Evolutionary conservation across 2,888 invertebrate species (phyloP).

Genomic region (Macaria notata): DNA sequence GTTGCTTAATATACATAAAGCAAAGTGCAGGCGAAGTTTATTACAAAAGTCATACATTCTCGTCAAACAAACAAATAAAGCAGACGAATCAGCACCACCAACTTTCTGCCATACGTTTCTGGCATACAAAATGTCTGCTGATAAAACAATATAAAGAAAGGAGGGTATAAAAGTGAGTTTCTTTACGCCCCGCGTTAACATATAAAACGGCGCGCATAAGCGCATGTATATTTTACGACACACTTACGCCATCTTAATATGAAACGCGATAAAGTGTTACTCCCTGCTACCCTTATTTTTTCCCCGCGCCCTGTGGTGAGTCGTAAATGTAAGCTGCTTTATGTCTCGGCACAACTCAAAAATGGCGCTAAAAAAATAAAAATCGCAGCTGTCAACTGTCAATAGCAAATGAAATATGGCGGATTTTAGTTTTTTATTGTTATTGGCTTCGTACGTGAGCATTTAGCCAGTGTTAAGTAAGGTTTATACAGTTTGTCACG

Average conservation of each 20-base stretch:
- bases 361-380: constrained; percentile 20
- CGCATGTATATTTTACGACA: constrained; percentile 40
- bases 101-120: constrained; percentile 18
- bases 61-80: constrained; percentile 6
- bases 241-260: constrained; percentile 47
- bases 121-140: constrained; percentile 27
- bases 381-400: constrained; percentile 24
- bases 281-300: constrained; percentile 24
- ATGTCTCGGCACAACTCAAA: constrained; percentile 20
- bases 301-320: constrained; percentile 22
- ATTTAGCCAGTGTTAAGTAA: not conserved
- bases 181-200: constrained; percentile 26
- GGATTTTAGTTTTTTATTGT: constrained; percentile 1
- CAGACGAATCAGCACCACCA: constrained; percentile 18
- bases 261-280: constrained; percentile 42
- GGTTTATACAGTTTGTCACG: not conserved
- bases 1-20: constrained; percentile 15
- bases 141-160: constrained; percentile 34
- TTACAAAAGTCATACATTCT: constrained; percentile 9
- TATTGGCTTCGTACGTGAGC: not conserved
- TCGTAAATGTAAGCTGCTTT: constrained; percentile 27
- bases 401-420: constrained; percentile 14
- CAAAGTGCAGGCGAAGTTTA: constrained; percentile 7
- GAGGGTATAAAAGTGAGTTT: constrained; percentile 23
- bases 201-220: constrained; percentile 30